A percentile compares a stretch with the other conserved stretches of the same genome.
phyloP scores from a whole-genome alignment of 2,113 vertebrate species.

The Thomomys bottae region DNA sequence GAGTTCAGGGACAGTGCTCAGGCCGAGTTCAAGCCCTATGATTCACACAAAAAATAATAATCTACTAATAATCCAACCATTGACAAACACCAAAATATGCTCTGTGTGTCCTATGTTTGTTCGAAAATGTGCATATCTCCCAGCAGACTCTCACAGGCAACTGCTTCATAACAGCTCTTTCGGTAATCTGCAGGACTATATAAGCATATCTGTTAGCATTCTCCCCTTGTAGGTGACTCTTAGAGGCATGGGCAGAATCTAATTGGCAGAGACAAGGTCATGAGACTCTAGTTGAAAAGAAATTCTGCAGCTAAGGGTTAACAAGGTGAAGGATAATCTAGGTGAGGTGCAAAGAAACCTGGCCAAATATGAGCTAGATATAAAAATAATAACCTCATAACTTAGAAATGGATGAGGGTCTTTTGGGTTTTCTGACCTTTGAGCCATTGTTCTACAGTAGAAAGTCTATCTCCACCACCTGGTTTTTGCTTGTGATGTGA shows the following conservation, averaged over 20 bases:
- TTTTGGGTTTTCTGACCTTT: constrained; percentile 1
- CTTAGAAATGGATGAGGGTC: constrained; percentile 19
- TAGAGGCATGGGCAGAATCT: constrained; percentile 6
- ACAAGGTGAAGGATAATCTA: constrained; percentile 30
- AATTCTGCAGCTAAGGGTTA: background rate
- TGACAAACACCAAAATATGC: background rate
- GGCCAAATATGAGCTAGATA: background rate
- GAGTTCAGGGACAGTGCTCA: too few relatives aligned
- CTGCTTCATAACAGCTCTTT: background rate
- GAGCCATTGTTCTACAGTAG: background rate
- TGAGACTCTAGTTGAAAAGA: background rate
- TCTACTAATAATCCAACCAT: background rate
- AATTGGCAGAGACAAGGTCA: constrained; percentile 56
- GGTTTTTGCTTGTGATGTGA: background rate
- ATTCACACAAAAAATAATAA: too few relatives aligned
- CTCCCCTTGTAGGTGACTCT: background rate
- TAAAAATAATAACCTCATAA: constrained; percentile 1
- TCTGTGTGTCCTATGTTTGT: background rate
- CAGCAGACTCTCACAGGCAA: background rate
- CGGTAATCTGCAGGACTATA: background rate
- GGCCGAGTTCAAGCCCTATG: too few relatives aligned
- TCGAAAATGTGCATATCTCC: background rate
- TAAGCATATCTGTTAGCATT: background rate
- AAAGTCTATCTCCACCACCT: background rate
- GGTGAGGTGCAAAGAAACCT: background rate